Percentiles rank a stretch among this genome's conserved stretches.
Evolutionary conservation across 1,140 invertebrate genomes (phyloP).

Genomic region (Trinorchestia longiramus): DNA sequence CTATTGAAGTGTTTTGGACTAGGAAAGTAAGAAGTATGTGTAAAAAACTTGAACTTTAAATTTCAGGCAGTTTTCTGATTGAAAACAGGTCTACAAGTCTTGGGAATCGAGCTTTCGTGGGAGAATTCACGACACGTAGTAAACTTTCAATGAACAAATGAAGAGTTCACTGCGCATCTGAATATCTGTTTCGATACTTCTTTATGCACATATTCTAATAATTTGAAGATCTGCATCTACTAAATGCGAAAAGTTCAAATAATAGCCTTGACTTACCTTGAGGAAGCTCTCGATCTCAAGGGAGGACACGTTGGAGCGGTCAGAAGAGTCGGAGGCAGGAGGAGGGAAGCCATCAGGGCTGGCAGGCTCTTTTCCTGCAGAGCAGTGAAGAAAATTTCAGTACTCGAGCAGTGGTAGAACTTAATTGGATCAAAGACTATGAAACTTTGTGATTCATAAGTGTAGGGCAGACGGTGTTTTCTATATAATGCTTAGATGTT

Average conservation of each 20-base stretch:
- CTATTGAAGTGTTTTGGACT: no score
- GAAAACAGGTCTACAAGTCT: no score
- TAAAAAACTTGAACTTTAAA: no score
- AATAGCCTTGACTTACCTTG: conserved; percentile 73
- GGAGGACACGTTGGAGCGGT: conserved; percentile 72
- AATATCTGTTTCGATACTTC: background rate
- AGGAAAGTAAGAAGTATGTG: no score
- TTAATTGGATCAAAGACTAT: background rate
- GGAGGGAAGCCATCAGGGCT: conserved; percentile 66
- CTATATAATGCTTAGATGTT: background rate
- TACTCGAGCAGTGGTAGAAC: background rate
- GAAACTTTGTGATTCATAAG: background rate
- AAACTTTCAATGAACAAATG: background rate
- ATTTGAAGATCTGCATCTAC: background rate
- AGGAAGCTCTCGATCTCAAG: conserved; percentile 92
- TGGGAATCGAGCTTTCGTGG: no score
- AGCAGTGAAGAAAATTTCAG: conserved; percentile 46
- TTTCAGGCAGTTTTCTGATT: no score
- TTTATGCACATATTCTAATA: background rate
- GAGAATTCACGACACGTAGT: background rate
- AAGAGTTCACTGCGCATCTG: background rate
- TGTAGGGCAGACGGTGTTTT: background rate
- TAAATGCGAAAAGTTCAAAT: background rate
- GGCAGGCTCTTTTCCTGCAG: conserved; percentile 64
- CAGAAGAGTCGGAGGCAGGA: conserved; percentile 66